These are phyloP conservation scores for Papilio aristodemus DNA, from an alignment of 1,140 invertebrate species.

Conservation along the genomic window DNA sequence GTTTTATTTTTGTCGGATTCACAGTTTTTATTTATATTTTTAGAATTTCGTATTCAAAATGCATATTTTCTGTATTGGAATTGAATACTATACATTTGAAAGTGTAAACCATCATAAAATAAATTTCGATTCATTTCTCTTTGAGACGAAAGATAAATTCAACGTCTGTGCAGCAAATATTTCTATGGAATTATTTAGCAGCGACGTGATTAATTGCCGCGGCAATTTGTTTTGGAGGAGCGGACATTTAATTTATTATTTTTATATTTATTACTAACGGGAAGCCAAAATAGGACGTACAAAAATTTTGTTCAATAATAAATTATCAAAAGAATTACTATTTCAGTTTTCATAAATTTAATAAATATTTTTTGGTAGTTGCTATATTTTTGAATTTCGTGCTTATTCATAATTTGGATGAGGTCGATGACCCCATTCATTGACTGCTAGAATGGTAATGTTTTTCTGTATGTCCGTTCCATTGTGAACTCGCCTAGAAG, in stretches of 20 bases:
- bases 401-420: too few relatives aligned
- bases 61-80: not conserved
- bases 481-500: too few relatives aligned
- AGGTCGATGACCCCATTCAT: too few relatives aligned
- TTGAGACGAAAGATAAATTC: constrained; percentile 17
- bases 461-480: too few relatives aligned
- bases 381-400: too few relatives aligned
- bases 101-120: constrained; percentile 12
- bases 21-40: too few relatives aligned
- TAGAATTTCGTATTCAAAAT: too few relatives aligned
- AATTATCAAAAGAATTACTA: not conserved
- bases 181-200: constrained; percentile 9
- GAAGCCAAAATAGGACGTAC: constrained; percentile 1
- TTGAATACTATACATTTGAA: constrained; percentile 1
- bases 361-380: not conserved
- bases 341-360: not conserved
- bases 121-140: constrained; percentile 13
- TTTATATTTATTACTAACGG: constrained; percentile 21
- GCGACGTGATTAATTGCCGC: constrained; percentile 17
- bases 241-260: constrained; percentile 21
- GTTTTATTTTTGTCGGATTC: too few relatives aligned
- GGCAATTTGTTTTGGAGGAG: constrained; percentile 15
- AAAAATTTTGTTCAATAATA: not conserved
- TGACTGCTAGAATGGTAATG: too few relatives aligned
- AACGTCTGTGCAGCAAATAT: constrained; percentile 8